Evolutionary conservation across 2,888 invertebrate species (phyloP).

Genomic region (Pinctada fucata): DNA sequence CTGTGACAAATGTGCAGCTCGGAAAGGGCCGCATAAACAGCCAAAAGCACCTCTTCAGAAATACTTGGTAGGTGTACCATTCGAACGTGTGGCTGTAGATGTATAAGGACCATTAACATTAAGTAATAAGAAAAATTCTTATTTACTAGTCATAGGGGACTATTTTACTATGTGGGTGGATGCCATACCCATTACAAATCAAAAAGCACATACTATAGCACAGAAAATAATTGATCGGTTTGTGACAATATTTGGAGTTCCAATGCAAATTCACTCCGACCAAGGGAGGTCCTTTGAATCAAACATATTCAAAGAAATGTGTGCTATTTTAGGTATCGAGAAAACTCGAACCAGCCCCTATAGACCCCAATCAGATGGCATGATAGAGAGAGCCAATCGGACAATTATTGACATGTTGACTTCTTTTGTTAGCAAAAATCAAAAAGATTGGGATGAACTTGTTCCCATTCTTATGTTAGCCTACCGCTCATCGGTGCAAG

Average conservation of each 20-base stretch:
- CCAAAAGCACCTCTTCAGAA: neutral
- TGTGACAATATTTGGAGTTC: constrained; percentile 43
- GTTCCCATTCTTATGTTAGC: too few species aligned
- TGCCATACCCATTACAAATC: constrained; percentile 31
- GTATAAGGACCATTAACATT: too few species aligned
- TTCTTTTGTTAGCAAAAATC: too few species aligned
- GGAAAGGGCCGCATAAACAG: neutral
- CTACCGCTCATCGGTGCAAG: too few species aligned
- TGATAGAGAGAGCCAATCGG: constrained; percentile 39
- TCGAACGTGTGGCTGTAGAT: constrained; percentile 34
- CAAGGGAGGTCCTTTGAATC: constrained; percentile 45
- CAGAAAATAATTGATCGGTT: constrained; percentile 38
- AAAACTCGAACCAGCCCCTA: too few species aligned
- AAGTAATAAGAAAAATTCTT: too few species aligned
- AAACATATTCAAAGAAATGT: constrained; percentile 41
- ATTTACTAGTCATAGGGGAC: constrained; percentile 33
- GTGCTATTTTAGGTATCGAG: constrained; percentile 41
- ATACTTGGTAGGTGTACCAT: constrained; percentile 19
- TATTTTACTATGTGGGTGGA: constrained; percentile 42
- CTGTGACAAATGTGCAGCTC: constrained; percentile 6
- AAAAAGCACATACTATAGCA: constrained; percentile 46
- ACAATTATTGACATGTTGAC: too few species aligned
- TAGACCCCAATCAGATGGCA: constrained; percentile 44
- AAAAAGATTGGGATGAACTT: too few species aligned
- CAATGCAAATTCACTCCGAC: constrained; percentile 40